Conservation (phyloP, 2,888 invertebrate genomes). For the Drymonia ruficornis region DNA sequence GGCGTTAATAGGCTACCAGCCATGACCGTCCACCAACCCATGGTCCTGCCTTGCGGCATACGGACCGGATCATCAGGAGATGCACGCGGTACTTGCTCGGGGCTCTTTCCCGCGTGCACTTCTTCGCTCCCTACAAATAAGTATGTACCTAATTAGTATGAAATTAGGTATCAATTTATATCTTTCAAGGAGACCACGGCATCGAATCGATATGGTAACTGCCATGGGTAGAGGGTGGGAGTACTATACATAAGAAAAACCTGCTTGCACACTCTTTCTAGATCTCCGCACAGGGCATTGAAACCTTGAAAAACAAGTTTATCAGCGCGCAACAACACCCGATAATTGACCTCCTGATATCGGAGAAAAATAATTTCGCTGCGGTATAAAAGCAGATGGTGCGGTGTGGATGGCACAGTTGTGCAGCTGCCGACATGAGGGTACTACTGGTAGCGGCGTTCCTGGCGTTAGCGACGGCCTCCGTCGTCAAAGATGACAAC, state of each 20-base stretch:
- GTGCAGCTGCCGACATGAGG: constrained; percentile 51
- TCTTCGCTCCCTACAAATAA: no score
- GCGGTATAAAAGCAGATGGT: constrained; percentile 59
- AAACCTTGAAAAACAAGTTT: constrained; percentile 20
- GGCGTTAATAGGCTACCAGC: no score
- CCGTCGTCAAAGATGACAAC: constrained; percentile 61
- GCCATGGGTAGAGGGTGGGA: no score
- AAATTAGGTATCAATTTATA: no score
- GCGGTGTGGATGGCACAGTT: constrained; percentile 43
- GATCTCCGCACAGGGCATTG: constrained; percentile 1
- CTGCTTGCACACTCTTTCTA: not conserved
- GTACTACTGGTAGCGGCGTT: constrained; percentile 56
- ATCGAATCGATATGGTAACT: no score
- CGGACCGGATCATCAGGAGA: no score
- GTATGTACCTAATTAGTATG: no score
- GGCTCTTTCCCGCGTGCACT: no score
- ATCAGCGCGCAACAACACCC: constrained; percentile 30
- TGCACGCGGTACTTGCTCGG: no score
- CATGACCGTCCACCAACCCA: no score
- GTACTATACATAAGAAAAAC: no score
- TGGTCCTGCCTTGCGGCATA: not conserved
- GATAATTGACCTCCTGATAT: constrained; percentile 34
- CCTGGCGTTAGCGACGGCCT: constrained; percentile 63
- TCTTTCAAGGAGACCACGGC: no score
- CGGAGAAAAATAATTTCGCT: constrained; percentile 10